Base-by-base conservation (phyloP, 2,797 vertebrate genomes). In the Enteromius unitaeniatus region DNA sequence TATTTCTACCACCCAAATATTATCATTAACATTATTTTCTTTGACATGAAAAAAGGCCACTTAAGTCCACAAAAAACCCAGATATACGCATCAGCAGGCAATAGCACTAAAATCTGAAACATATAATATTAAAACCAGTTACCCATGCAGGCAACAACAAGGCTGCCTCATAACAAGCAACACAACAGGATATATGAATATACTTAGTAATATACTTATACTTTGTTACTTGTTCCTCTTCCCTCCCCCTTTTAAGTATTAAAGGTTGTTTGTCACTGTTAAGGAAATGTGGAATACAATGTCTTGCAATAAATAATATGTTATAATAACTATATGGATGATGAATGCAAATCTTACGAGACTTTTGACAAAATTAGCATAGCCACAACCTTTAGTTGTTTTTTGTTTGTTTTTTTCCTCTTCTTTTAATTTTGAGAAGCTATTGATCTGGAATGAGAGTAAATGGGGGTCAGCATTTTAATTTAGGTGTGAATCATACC, bases 71-170 rank as follows among this genome's bases (percentile, higher is more conserved):
- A 77, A 45, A 15, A 42, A 77, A 10, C 23, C 10, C 10, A 11
- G 34, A 40, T 68, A 37, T 67, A 40, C 1, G 9, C 34, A 40
- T 40, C 34, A 40, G 19, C 9, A 77, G 37, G 14, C 53, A 60
- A 26, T 42, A 13, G 3, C 53, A 77, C 53, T 60, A 45, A 60
- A 77, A 77, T 14, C 8, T 31, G 31, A 31, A 77, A 76, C 7
- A 42, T 28, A 17, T 9, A 75, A 73, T 53, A 53, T 34, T 55
- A 37, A 53, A 74, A 72, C 17, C 72, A 53, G 49, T 17, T 75
- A 14, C 19, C 19, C 47, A 53, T 53, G 47, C 70, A 51, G 45
- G 70, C 45, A 51, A 74, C 19, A 14, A 19, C 17, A 34, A 53
- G 28, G 10, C 72, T 37, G 31, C 28, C 28, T 75, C 49, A 37